These are phyloP conservation scores for Ondatra zibethicus DNA, from an alignment of 2,113 vertebrate genomes.

Conservation along the genomic window DNA sequence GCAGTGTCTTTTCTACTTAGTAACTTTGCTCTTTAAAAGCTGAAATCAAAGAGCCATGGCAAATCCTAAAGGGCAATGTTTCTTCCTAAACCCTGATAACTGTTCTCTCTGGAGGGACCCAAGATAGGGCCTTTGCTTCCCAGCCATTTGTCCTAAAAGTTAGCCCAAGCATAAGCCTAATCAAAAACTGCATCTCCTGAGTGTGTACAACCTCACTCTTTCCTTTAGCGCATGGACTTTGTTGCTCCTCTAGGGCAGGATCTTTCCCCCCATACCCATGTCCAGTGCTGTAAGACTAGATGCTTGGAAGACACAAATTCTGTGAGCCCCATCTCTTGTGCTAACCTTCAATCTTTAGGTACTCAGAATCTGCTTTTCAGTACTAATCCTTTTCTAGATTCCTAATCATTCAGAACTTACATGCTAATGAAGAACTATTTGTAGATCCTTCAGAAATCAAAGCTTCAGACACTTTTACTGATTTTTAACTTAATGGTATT, in stretches of 20 bases:
- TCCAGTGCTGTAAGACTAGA: not conserved
- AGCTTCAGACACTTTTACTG: not conserved
- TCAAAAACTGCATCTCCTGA: not conserved
- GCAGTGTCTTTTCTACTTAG: not conserved
- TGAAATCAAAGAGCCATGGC: not conserved
- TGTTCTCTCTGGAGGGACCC: not conserved
- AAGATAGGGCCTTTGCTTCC: not conserved
- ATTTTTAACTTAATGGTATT: not conserved
- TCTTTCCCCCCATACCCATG: not conserved
- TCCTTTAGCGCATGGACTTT: not conserved
- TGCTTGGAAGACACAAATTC: not conserved
- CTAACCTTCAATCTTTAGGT: not conserved
- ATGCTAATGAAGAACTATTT: not conserved
- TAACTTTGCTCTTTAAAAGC: not conserved
- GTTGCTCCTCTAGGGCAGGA: not conserved
- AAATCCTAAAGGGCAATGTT: not conserved
- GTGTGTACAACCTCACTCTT: fast-evolving
- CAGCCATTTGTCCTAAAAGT: not conserved
- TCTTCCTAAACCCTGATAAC: not conserved
- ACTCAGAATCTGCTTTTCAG: not conserved
- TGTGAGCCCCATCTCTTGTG: not conserved
- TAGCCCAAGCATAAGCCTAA: not conserved
- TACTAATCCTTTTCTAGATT: not conserved
- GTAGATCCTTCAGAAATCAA: not conserved
- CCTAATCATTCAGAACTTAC: not conserved